A percentile compares a stretch with the other conserved stretches of the same genome.
Conservation (phyloP, 1,140 invertebrate genomes). For the Euwallacea fornicatus region DNA sequence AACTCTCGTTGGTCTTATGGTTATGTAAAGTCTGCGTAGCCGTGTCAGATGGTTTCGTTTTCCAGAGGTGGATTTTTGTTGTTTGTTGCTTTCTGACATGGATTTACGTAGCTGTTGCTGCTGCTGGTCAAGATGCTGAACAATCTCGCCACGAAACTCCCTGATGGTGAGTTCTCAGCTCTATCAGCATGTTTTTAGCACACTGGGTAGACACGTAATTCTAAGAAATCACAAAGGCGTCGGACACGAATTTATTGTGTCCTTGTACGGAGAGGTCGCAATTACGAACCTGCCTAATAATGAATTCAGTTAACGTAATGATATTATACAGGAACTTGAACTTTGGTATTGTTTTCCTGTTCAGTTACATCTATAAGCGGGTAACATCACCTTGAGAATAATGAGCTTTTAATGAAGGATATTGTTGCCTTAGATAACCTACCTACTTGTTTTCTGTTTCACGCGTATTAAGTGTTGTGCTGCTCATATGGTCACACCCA, state of each 20-base stretch:
- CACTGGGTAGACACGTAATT: too few species aligned
- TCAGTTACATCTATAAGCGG: slow-evolving; percentile 9
- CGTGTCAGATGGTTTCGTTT: slow-evolving; percentile 17
- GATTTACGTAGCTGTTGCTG: slow-evolving; percentile 15
- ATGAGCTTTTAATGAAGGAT: slow-evolving; percentile 9
- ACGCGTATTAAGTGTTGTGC: too few species aligned
- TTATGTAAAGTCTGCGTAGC: slow-evolving; percentile 11
- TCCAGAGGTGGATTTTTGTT: slow-evolving; percentile 19
- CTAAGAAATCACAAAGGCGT: too few species aligned
- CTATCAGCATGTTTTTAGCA: background rate
- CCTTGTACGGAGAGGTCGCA: too few species aligned
- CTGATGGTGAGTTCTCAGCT: slow-evolving; percentile 14
- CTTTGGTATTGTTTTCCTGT: slow-evolving; percentile 14
- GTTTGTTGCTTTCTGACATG: slow-evolving; percentile 15
- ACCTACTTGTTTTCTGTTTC: slow-evolving; percentile 5
- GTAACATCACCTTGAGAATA: slow-evolving; percentile 14
- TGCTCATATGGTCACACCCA: too few species aligned
- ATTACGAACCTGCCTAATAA: too few species aligned
- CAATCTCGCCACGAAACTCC: background rate
- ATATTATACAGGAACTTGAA: slow-evolving; percentile 5
- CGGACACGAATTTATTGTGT: too few species aligned
- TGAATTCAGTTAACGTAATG: too few species aligned
- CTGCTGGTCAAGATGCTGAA: background rate
- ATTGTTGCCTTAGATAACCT: slow-evolving; percentile 8
- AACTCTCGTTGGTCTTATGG: background rate